Conservation (phyloP, 2,113 vertebrate genomes). For the Scomber colias region DNA sequence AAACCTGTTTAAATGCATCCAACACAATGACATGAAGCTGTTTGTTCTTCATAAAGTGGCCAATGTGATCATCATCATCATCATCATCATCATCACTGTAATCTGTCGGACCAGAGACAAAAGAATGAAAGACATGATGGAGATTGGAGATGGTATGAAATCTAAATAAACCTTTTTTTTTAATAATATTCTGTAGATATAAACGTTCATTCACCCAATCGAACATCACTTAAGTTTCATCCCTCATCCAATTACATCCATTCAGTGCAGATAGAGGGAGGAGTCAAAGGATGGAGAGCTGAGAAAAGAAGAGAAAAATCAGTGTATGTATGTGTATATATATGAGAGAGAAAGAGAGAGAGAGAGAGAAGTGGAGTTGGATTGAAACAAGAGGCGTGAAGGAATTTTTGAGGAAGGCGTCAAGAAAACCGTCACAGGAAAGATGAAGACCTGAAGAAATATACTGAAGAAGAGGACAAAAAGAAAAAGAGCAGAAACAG, state of each 20-base stretch:
- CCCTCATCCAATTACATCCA: slow-evolving; percentile 36
- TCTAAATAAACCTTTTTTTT: too few relatives aligned
- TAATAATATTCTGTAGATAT: background rate
- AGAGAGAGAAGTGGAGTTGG: slow-evolving; percentile 15
- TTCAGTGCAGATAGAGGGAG: slow-evolving; percentile 12
- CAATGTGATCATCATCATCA: too few relatives aligned
- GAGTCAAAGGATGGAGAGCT: slow-evolving; percentile 37
- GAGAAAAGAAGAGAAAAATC: background rate
- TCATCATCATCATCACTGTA: background rate
- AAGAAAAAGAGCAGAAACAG: background rate
- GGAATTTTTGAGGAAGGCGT: background rate
- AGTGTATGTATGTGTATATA: background rate
- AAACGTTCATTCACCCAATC: background rate
- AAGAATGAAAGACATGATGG: background rate
- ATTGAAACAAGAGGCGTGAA: background rate
- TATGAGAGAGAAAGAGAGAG: background rate
- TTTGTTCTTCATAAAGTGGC: too few relatives aligned
- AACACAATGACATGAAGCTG: too few relatives aligned
- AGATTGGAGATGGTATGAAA: too few relatives aligned
- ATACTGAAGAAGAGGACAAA: too few relatives aligned
- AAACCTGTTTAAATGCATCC: too few relatives aligned
- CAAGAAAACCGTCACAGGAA: background rate
- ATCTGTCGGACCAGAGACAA: background rate
- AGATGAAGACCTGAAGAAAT: background rate
- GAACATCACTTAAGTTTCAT: background rate